Conservation (phyloP, 2,113 vertebrate genomes). For the Plectropomus leopardus region DNA sequence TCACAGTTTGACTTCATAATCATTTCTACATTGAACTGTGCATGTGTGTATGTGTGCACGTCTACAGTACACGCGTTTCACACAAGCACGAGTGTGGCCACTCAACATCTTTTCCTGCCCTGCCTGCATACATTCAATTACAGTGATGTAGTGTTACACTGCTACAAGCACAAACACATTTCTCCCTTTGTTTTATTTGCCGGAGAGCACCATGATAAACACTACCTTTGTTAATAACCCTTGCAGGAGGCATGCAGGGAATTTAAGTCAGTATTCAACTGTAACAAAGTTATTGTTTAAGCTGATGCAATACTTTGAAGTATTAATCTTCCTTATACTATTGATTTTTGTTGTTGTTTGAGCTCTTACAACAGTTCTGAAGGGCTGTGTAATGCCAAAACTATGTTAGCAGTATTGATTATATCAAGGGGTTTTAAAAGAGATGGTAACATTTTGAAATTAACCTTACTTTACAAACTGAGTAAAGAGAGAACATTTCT, state of each 20-base stretch:
- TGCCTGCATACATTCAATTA: slow-evolving; percentile 59
- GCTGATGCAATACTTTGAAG: slow-evolving; percentile 21
- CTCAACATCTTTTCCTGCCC: slow-evolving; percentile 5
- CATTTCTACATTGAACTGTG: background rate
- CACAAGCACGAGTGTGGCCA: slow-evolving; percentile 3
- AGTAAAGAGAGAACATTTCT: background rate
- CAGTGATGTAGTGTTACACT: slow-evolving; percentile 60
- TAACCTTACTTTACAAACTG: background rate
- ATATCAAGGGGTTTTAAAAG: slow-evolving; percentile 8
- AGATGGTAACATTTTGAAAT: background rate
- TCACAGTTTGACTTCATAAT: background rate
- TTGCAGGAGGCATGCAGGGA: slow-evolving; percentile 37
- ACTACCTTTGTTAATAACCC: slow-evolving; percentile 60
- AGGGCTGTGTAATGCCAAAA: slow-evolving; percentile 10
- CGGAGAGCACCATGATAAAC: slow-evolving; percentile 58
- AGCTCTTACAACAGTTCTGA: slow-evolving; percentile 41
- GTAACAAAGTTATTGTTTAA: slow-evolving; percentile 68
- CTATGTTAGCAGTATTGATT: background rate
- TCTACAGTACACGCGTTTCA: slow-evolving; percentile 4
- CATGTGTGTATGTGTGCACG: background rate
- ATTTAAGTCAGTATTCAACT: slow-evolving; percentile 47
- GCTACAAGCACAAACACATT: slow-evolving; percentile 50
- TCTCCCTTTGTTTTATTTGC: slow-evolving; percentile 52
- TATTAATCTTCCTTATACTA: slow-evolving; percentile 51
- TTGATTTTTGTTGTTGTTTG: slow-evolving; percentile 58